Base-by-base conservation (phyloP, 2,888 invertebrate species). In the Dryocosmus kuriphilus region DNA sequence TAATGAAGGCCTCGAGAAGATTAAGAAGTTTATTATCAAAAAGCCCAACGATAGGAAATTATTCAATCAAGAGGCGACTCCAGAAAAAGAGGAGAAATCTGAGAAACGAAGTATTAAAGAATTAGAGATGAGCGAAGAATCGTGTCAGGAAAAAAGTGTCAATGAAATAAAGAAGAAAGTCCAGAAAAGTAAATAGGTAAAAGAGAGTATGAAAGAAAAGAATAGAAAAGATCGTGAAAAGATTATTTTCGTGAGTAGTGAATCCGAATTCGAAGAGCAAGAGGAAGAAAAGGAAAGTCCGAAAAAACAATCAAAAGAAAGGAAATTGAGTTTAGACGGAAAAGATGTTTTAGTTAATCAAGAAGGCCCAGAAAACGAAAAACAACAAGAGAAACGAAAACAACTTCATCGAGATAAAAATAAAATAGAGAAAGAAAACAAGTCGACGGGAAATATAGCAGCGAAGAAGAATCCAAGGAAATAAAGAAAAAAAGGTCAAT, bases 61-160 rank as follows among this genome's bases (percentile, higher is more conserved):
- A 51, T n/a, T n/a, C 6, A 51, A 7, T n/a, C 19, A 51, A 51
- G 46, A 51, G n/a, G n/a, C 7, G 46, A 8, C 19, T n/a, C 46
- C 19, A 7, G 7, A 51, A 51, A 19, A 51, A 1, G 8, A 11
- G n/a, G 3, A 7, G 2, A 51, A 51, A 51, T n/a, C n/a, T 2
- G n/a, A n/a, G 8, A 2, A 51, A 51, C 11, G n/a, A 41, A 41
- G 3, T 35, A 67, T 41, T 67, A 14, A 57, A 76, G 46, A 55
- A 74, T 9, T 55, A 74, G 16, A 41, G 11, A 67, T 2, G 19
- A 35, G 14, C n/a, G 22, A 67, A 30, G 11, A 67, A 1, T 16
- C 14, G 22, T 19, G 35, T 32, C 6, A 62, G 67, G 62, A 41
- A 71, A 75, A 75, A 78, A 75, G 8, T 55, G 74, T 35, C 27